A percentile compares a stretch with the other conserved stretches of the same genome.
phyloP scores from a whole-genome alignment of 2,113 vertebrate species.

The Budorcas taxicolor region DNA sequence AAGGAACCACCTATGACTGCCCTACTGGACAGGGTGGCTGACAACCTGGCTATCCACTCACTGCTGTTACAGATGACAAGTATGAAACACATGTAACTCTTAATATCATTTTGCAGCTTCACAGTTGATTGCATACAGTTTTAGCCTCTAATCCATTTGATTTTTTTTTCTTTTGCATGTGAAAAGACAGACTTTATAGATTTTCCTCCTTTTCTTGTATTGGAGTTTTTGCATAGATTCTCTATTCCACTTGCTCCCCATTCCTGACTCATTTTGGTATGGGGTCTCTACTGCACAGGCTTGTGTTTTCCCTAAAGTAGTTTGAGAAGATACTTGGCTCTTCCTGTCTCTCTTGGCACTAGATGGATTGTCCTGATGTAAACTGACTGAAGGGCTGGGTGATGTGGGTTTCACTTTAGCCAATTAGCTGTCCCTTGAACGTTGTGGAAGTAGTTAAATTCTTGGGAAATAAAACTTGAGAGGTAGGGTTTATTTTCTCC shows the following conservation, averaged over 20 bases:
- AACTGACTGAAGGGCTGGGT: background rate
- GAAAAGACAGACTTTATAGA: background rate
- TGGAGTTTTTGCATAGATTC: background rate
- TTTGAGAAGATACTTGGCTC: background rate
- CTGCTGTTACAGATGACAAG: constrained; percentile 67
- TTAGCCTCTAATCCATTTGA: background rate
- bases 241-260: background rate
- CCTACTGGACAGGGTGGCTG: constrained; percentile 91
- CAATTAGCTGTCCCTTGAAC: background rate
- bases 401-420: background rate
- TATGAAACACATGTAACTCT: background rate
- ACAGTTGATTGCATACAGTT: background rate
- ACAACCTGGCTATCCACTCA: constrained; percentile 90
- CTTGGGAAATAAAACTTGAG: background rate
- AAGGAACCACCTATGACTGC: constrained; percentile 92
- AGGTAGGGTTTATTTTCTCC: background rate
- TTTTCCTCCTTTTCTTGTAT: background rate
- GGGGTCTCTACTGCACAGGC: background rate
- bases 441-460: background rate
- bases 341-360: background rate
- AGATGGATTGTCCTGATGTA: background rate
- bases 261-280: background rate
- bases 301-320: background rate
- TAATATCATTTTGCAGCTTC: background rate
- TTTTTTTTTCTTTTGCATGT: background rate